phyloP scores from a whole-genome alignment of 2,113 vertebrate genomes.

The Xenopus tropicalis region DNA sequence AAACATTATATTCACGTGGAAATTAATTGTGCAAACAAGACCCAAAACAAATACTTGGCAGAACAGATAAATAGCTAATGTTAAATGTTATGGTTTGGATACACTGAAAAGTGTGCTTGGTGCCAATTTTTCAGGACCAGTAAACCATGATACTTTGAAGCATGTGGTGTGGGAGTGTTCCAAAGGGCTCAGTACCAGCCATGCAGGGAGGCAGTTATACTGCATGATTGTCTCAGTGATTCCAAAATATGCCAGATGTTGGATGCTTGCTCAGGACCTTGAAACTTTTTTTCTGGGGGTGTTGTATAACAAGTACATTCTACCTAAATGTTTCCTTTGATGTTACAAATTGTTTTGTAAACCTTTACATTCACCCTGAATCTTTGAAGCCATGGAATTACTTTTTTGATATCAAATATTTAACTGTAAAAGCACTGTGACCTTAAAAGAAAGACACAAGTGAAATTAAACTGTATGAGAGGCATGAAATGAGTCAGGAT shows the following conservation, averaged over 20 bases:
- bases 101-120: not conserved
- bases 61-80: constrained; percentile 17
- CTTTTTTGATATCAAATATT: constrained; percentile 36
- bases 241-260: constrained; percentile 35
- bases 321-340: constrained; percentile 35
- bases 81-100: constrained; percentile 18
- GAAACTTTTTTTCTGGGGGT: constrained; percentile 22
- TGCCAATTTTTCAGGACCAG: constrained; percentile 29
- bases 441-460: not conserved
- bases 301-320: constrained; percentile 33
- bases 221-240: constrained; percentile 17
- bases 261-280: constrained; percentile 16
- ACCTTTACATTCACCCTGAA: constrained; percentile 12
- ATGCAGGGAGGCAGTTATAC: constrained; percentile 8
- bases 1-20: constrained; percentile 9
- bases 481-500: too few relatives aligned
- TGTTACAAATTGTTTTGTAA: constrained; percentile 40
- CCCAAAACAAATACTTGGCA: constrained; percentile 16
- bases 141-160: constrained; percentile 40
- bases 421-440: too few relatives aligned
- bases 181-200: constrained; percentile 17
- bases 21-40: constrained; percentile 9
- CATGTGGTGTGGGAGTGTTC: constrained; percentile 32
- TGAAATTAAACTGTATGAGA: too few relatives aligned
- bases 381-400: constrained; percentile 30